Conservation (phyloP, 2,113 vertebrate species). For the Furnarius figulus region DNA sequence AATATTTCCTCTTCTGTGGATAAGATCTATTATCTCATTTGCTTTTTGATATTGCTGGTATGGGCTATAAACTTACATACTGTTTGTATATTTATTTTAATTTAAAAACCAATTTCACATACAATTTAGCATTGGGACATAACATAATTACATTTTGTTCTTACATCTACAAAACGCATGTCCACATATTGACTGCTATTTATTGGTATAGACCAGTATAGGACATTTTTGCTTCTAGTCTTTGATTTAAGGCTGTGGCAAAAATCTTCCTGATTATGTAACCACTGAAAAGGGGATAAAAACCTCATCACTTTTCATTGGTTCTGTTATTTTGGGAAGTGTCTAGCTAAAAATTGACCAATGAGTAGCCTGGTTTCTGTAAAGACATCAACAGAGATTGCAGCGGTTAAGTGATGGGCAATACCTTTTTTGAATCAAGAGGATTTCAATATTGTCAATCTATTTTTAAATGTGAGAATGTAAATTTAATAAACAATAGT, state of each 20-base stretch:
- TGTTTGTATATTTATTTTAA: background rate
- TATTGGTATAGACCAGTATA: background rate
- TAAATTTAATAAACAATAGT: background rate
- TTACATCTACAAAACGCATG: background rate
- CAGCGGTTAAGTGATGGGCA: background rate
- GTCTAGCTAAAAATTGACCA: background rate
- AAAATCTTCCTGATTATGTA: background rate
- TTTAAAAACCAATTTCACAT: conserved; percentile 4
- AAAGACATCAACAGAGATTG: background rate
- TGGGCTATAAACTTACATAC: background rate
- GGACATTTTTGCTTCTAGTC: background rate
- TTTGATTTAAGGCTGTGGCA: background rate
- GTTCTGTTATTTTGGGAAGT: background rate
- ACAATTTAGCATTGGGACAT: background rate
- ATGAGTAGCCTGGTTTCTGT: background rate
- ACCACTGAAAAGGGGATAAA: background rate
- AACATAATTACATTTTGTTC: background rate
- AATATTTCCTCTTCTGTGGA: background rate
- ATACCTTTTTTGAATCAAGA: background rate
- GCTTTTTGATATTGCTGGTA: background rate
- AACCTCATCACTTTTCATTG: background rate
- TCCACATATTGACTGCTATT: background rate
- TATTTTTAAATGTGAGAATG: background rate
- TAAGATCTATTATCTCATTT: background rate
- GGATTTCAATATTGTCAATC: background rate